Conservation (phyloP, 2,888 invertebrate species). For the Euclidia mi region DNA sequence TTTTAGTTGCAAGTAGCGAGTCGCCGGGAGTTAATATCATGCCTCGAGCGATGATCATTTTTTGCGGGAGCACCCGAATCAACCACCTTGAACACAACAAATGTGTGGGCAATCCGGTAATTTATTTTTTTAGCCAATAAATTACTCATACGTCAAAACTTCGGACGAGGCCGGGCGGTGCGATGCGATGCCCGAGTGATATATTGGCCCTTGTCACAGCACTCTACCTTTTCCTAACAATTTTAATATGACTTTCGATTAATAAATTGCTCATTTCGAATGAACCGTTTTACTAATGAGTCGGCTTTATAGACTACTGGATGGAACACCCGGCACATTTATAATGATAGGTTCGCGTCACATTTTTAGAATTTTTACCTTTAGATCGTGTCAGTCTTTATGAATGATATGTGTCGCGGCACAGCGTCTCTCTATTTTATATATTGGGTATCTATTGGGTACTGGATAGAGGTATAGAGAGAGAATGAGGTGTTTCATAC, state of each 20-base stretch:
- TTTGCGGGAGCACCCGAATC: constrained; percentile 87
- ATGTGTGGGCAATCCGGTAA: constrained; percentile 88
- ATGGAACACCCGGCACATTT: constrained; percentile 39
- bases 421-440: too few species aligned
- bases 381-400: background rate
- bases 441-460: too few species aligned
- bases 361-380: background rate
- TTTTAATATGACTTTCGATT: constrained; percentile 77
- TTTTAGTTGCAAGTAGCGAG: constrained; percentile 74
- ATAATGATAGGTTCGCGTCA: constrained; percentile 16
- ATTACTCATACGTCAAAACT: constrained; percentile 89
- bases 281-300: constrained; percentile 75
- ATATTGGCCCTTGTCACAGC: constrained; percentile 87
- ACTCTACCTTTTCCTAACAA: constrained; percentile 77
- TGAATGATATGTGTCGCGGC: too few species aligned
- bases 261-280: constrained; percentile 78
- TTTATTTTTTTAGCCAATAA: constrained; percentile 89
- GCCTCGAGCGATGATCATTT: constrained; percentile 78
- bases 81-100: constrained; percentile 85
- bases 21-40: constrained; percentile 76
- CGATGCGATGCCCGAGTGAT: constrained; percentile 78
- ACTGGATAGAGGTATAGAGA: too few species aligned
- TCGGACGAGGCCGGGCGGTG: constrained; percentile 72
- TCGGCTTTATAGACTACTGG: constrained; percentile 47
- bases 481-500: too few species aligned